Conservation (phyloP, 1,140 invertebrate species). For the Saxidomus purpurata region DNA sequence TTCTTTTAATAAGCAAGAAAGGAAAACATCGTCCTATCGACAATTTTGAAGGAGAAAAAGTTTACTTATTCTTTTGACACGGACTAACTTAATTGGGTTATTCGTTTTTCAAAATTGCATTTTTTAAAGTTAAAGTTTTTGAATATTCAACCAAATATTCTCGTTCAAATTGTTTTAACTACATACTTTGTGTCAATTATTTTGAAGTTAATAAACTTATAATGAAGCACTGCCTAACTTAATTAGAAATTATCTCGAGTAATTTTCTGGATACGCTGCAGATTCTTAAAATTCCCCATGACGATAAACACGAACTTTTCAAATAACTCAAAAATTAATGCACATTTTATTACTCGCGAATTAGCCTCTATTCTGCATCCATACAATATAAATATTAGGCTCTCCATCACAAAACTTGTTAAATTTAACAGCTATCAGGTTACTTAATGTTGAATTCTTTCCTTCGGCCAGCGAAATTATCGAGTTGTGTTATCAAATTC, state of each 20-base stretch:
- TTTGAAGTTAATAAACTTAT: too few relatives aligned
- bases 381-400: conserved; percentile 35
- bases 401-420: conserved; percentile 48
- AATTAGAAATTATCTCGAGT: conserved; percentile 1
- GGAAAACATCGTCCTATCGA: too few relatives aligned
- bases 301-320: conserved; percentile 37
- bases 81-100: too few relatives aligned
- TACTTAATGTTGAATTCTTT: conserved; percentile 40
- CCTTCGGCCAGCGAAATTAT: conserved; percentile 36
- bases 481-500: conserved; percentile 61
- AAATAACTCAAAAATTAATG: conserved; percentile 42
- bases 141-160: too few relatives aligned
- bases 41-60: too few relatives aligned
- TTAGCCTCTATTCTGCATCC: conserved; percentile 48
- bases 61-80: too few relatives aligned
- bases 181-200: too few relatives aligned
- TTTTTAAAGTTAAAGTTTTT: too few relatives aligned
- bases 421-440: conserved; percentile 54
- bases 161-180: too few relatives aligned
- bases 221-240: background rate
- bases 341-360: conserved; percentile 46
- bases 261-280: conserved; percentile 15
- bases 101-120: too few relatives aligned
- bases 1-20: too few relatives aligned
- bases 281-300: background rate